These are phyloP conservation scores for Hypsibius dujardini DNA, from an alignment of 1,140 invertebrate species.

Conservation along the genomic window DNA sequence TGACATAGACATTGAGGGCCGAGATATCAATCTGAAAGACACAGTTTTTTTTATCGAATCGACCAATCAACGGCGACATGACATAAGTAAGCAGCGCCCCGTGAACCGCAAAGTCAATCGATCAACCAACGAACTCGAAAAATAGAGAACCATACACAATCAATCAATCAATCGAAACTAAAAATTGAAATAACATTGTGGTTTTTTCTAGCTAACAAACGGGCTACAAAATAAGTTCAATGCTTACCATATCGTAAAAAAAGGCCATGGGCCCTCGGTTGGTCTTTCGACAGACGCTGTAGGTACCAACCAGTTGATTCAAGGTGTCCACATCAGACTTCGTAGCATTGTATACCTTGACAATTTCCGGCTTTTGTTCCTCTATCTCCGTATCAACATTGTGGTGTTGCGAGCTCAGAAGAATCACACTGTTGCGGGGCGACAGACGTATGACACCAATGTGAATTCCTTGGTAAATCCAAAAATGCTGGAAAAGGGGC, in stretches of 20 bases:
- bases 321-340: constrained; percentile 36
- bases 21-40: no score
- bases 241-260: constrained; percentile 22
- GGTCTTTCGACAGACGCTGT: constrained; percentile 28
- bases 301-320: constrained; percentile 32
- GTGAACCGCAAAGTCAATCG: no score
- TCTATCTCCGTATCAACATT: constrained; percentile 20
- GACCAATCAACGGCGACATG: no score
- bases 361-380: constrained; percentile 31
- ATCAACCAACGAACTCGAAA: no score
- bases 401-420: constrained; percentile 30
- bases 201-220: no score
- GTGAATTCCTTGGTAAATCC: constrained; percentile 25
- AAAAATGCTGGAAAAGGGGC: constrained; percentile 26
- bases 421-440: constrained; percentile 28
- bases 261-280: constrained; percentile 31
- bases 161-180: no score
- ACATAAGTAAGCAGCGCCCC: no score
- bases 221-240: no score
- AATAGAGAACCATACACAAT: no score
- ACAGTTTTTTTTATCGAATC: no score
- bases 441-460: constrained; percentile 28
- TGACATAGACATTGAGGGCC: no score
- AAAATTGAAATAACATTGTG: no score
- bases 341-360: constrained; percentile 32